phyloP scores from a whole-genome alignment of 1,140 invertebrate genomes.

The Anagrus nilaparvatae region DNA sequence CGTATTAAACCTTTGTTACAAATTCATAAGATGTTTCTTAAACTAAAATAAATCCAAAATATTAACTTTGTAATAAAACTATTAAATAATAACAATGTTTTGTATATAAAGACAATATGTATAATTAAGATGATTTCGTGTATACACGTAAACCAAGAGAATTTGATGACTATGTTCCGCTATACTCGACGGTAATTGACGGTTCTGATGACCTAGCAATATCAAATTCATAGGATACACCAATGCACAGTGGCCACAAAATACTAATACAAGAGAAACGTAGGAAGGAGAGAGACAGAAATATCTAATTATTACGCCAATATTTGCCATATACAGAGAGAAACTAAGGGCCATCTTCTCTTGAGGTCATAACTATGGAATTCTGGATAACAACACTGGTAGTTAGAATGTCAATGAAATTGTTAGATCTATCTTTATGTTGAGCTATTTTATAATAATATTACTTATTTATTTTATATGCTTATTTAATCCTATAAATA shows the following conservation, averaged over 20 bases:
- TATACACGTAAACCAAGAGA: neutral
- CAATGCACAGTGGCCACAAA: slow-evolving; percentile 2
- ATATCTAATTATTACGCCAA: slow-evolving; percentile 11
- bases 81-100: neutral
- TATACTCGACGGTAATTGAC: slow-evolving; percentile 6
- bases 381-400: no score
- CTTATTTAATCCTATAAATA: no score
- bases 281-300: neutral
- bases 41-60: neutral
- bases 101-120: no score
- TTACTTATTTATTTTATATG: no score
- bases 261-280: neutral
- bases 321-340: no score
- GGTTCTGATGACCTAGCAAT: slow-evolving; percentile 6
- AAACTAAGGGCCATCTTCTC: neutral
- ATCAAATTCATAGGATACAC: slow-evolving; percentile 2
- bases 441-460: no score
- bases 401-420: no score
- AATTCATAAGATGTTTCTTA: no score
- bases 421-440: no score
- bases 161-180: neutral
- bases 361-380: neutral
- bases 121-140: neutral
- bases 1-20: no score
- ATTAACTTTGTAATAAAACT: neutral